Conservation (phyloP, 2,888 invertebrate species). For the Caenorhabditis panamensis region DNA sequence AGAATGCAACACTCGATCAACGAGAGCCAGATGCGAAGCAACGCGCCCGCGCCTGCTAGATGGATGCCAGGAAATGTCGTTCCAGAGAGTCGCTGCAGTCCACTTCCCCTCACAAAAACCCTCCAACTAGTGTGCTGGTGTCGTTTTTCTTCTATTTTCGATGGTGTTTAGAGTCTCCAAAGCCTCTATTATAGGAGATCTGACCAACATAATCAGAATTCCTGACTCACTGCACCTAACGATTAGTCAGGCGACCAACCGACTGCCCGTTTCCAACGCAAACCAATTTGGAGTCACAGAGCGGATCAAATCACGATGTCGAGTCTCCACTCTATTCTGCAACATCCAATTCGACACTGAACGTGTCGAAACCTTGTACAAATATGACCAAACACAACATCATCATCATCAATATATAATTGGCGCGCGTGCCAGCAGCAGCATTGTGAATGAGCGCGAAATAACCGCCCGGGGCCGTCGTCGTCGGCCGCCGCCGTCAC, state of each 20-base stretch:
- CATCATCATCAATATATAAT: constrained; percentile 65
- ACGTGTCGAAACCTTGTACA: constrained; percentile 37
- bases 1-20: constrained; percentile 40
- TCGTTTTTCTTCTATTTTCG: neutral
- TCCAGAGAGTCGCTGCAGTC: constrained; percentile 13
- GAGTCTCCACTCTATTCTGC: neutral
- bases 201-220: constrained; percentile 3
- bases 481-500: constrained; percentile 41
- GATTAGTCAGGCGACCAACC: neutral
- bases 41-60: constrained; percentile 6
- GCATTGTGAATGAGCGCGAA: constrained; percentile 56
- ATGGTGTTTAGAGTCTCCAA: neutral
- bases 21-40: constrained; percentile 41
- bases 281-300: constrained; percentile 13
- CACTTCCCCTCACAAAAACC: no score
- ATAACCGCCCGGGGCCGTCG: constrained; percentile 49
- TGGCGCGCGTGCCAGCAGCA: constrained; percentile 54
- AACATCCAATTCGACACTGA: neutral
- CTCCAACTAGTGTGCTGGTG: neutral
- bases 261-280: neutral
- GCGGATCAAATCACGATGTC: constrained; percentile 8
- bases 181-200: neutral
- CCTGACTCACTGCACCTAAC: neutral
- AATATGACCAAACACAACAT: constrained; percentile 52
- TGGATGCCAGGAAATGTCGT: constrained; percentile 22